Evolutionary conservation across 35 echinoderm and acorn worm genomes (phyloP), one percentile per base, ranked within the genome.

Genomic region (Strongylocentrotus purpuratus): DNA sequence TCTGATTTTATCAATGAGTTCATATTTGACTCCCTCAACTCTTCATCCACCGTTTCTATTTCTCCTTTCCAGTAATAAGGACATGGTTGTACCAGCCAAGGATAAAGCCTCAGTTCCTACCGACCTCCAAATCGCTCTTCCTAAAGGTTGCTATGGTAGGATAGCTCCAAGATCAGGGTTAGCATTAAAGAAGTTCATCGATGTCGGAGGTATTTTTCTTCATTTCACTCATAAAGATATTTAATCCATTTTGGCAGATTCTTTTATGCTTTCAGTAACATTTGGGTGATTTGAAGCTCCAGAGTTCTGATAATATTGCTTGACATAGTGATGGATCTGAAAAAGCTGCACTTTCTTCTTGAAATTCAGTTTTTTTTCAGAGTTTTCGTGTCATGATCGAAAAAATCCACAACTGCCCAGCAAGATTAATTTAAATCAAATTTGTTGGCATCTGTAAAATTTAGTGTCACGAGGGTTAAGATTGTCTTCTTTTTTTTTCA

Each of bases 91-190:
- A 33, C 90, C 94, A 47, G 88, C 95, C 20, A 61, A 94, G 47
- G 95, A 92, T 0, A 96, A 95, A 85, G n/a, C 55, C 14, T 61
- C 88, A 31, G 97, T 96, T 6, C 86, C 91, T 25, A 99, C 98
- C 0, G 98, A 94, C 31, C 52, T 99, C 10, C 48, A 90, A 48
- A 96, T 99, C 31, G 96, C 94, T 8, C 86, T 99, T 2, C 98
- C 98, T 48, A 96, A 97, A 48, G 96, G 95, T 6, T 97, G 97
- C 94, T 99, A 99, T 94, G 98, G 98, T 11, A 95, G 98, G 88
- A 94, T 99, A 11, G 98, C 98, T 41, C 98, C 98, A 91, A 59
- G 98, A 52, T 99, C 98, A 32, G 98, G 98, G 17, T 86, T 99
- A 22, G 96, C 98, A 60, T 46, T n/a, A 7, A 99, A 99, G 35